phyloP scores from a whole-genome alignment of 2,888 invertebrate species.

The Apotomis betuletana region DNA sequence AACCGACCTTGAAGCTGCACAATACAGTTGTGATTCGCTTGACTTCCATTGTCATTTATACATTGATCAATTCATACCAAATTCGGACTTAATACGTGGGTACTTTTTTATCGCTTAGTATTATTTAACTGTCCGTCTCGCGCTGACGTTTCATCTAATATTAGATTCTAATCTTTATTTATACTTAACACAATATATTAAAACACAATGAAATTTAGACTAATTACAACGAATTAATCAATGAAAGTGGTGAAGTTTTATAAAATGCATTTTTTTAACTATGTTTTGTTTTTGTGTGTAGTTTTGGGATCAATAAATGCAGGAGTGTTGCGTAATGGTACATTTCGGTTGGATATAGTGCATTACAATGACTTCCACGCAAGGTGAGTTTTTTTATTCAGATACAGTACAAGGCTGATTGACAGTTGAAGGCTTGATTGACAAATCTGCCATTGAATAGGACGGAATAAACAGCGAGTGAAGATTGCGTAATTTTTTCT shows the following conservation, averaged over 20 bases:
- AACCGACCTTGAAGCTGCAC: conserved; percentile 4
- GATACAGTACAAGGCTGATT: background rate
- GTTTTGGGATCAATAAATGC: conserved; percentile 47
- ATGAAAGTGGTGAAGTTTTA: background rate
- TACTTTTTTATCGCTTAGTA: conserved; percentile 27
- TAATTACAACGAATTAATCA: background rate
- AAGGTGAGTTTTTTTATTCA: conserved; percentile 60
- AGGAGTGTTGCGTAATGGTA: conserved; percentile 53
- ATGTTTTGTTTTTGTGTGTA: conserved; percentile 43
- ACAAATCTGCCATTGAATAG: background rate
- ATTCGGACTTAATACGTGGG: conserved; percentile 21
- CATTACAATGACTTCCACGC: conserved; percentile 83
- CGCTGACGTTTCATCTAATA: conserved; percentile 12
- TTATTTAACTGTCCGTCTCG: conserved; percentile 14
- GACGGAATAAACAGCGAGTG: background rate
- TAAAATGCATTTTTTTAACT: conserved; percentile 39
- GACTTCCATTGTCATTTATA: conserved; percentile 40
- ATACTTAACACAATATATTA: background rate
- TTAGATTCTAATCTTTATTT: conserved; percentile 7
- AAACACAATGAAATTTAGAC: background rate
- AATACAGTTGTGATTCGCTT: conserved; percentile 12
- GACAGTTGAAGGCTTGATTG: background rate
- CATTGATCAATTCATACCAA: conserved; percentile 2
- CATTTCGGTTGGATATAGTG: conserved; percentile 80
- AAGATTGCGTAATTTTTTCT: too few species aligned